Base-by-base conservation (phyloP, 2,888 invertebrate species). In the Brachycybe producta region DNA sequence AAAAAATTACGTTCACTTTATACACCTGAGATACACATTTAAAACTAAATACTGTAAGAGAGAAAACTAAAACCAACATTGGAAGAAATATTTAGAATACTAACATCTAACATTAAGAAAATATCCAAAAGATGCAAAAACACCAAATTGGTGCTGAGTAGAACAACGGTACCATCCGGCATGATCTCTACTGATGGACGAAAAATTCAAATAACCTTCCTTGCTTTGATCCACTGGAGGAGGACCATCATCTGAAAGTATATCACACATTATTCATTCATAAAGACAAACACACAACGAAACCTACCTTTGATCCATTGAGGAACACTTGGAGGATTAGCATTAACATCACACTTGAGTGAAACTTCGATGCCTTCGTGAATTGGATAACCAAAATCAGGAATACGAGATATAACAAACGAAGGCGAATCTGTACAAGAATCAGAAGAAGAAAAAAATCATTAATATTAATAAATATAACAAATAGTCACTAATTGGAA, bases 81-180 rank as follows among this genome's bases (percentile, higher is more conserved):
- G 11, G 30, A 13, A 28, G 21, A n/a, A 19, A 46, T 11, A 35
- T 21, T 40, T 40, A 17, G 17, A 15, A 28, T 66, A 82, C 84
- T 82, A 71, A 88, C 88, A 79, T 68, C 85, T 73, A 56, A 90
- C 84, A 64, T 85, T 86, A 59, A 90, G 78, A 67, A 83, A 88
- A 72, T 88, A 90, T 54, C 87, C 88, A 61, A 88, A 87, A 62
- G 85, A 86, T 56, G 84, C 83, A 70, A 86, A 88, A 66, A 83
- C 53, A 3, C 63, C 63, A 61, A 85, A 76, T 56, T 82, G 75
- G 74, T 90, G 87, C 19, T 62, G 58, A 51, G 87, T 84, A 47
- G 84, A 80, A 70, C 90, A 90, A 66, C 87, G 83, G 73, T 90
- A 90, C 90, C 90, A 90, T 62, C 90, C 90, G 51, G 84, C 84